Percentiles rank a stretch among this genome's conserved stretches.
phyloP scores from a whole-genome alignment of 2,888 invertebrate genomes.

The Diogma glabrata region DNA sequence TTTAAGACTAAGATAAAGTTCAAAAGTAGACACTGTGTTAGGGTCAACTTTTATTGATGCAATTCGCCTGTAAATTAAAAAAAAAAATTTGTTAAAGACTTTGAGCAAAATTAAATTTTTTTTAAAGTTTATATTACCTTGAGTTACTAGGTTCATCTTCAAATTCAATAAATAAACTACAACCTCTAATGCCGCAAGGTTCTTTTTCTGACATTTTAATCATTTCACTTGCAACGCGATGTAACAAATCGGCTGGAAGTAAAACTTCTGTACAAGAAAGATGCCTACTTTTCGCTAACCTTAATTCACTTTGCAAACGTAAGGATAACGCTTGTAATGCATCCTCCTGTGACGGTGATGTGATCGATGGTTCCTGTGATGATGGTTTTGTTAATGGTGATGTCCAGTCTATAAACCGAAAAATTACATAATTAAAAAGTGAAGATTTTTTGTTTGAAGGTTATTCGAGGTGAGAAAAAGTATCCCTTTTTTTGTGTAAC shows the following conservation, averaged over 20 bases:
- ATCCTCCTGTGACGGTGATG: conserved; percentile 27
- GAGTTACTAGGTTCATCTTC: conserved; percentile 52
- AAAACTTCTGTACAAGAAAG: conserved; percentile 75
- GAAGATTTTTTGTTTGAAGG: neutral
- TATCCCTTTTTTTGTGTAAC: neutral
- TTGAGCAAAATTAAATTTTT: neutral
- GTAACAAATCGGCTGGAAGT: conserved; percentile 70
- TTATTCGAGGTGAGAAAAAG: conserved; percentile 6
- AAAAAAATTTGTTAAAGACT: conserved; percentile 8
- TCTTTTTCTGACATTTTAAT: conserved; percentile 75
- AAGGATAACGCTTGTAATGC: conserved; percentile 49
- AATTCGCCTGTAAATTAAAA: conserved; percentile 43
- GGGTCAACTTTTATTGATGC: conserved; percentile 79
- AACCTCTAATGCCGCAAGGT: conserved; percentile 80
- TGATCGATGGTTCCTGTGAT: conserved; percentile 19
- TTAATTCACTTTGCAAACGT: conserved; percentile 64
- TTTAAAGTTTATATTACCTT: conserved; percentile 29
- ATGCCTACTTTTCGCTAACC: conserved; percentile 68
- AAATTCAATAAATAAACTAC: conserved; percentile 73
- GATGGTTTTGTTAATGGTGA: conserved; percentile 34
- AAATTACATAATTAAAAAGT: conserved; percentile 8
- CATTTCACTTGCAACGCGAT: conserved; percentile 66
- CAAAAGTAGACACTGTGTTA: conserved; percentile 79
- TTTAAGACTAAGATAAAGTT: conserved; percentile 76
- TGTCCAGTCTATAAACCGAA: conserved; percentile 35